These are phyloP conservation scores for Tychaedon coryphoeus DNA, from an alignment of 2,113 vertebrate species.

Conservation along the genomic window DNA sequence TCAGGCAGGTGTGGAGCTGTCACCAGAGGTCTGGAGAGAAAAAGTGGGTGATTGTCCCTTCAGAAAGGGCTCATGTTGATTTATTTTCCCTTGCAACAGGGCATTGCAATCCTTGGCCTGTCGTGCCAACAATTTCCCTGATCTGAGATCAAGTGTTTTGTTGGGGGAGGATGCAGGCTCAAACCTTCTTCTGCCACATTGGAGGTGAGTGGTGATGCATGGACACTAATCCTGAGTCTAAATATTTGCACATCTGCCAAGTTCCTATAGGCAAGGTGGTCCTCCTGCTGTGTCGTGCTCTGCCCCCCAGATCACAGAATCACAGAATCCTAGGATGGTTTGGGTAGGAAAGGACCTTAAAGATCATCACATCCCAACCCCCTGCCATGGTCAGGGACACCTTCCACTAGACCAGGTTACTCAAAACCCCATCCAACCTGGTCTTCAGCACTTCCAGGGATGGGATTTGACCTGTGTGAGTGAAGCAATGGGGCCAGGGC, in stretches of 20 bases:
- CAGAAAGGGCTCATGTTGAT: neutral
- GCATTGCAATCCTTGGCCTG: neutral
- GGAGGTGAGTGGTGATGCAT: neutral
- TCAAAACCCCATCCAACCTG: neutral
- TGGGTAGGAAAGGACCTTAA: neutral
- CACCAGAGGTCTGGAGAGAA: neutral
- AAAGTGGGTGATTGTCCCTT: neutral
- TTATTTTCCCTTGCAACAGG: neutral
- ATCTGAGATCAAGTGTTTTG: neutral
- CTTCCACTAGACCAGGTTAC: neutral
- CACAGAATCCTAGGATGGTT: neutral
- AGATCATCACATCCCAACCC: neutral
- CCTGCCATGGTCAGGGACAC: neutral
- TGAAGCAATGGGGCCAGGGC: neutral
- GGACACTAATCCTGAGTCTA: neutral
- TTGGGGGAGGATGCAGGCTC: accelerated
- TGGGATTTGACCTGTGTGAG: neutral
- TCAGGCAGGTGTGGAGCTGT: neutral
- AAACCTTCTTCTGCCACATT: neutral
- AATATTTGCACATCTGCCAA: neutral
- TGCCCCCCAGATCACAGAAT: neutral
- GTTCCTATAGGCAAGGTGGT: neutral
- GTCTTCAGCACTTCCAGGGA: too few relatives aligned
- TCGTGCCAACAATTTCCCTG: neutral
- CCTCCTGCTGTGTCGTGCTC: neutral